phyloP scores from a whole-genome alignment of 2,797 vertebrate species.

The Coranthus polyacanthus region DNA sequence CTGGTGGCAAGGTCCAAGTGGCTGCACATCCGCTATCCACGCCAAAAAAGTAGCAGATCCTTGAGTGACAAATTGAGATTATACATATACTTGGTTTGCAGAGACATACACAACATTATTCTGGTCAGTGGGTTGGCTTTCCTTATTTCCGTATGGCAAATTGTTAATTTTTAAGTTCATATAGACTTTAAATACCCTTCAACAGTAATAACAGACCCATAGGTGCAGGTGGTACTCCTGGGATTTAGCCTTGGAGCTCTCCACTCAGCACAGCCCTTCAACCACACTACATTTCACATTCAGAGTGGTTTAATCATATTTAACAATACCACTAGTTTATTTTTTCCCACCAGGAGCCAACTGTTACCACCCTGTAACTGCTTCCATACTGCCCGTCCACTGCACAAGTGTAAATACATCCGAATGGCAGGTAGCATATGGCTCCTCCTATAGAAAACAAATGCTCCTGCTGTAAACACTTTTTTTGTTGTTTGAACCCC shows the following conservation, averaged over 20 bases:
- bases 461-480: slow-evolving; percentile 56
- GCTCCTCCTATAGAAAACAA: slow-evolving; percentile 54
- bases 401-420: slow-evolving; percentile 42
- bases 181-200: too few species aligned
- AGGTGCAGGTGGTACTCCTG: slow-evolving; percentile 1
- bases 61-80: too few species aligned
- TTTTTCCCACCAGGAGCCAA: slow-evolving; percentile 43
- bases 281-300: slow-evolving; percentile 23
- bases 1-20: too few species aligned
- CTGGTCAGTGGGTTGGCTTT: too few species aligned
- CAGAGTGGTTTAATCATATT: slow-evolving; percentile 49
- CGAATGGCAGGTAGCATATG: slow-evolving; percentile 32
- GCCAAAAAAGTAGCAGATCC: too few species aligned
- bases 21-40: too few species aligned
- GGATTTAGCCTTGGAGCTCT: slow-evolving; percentile 15
- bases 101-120: too few species aligned
- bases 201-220: too few species aligned
- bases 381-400: slow-evolving; percentile 40
- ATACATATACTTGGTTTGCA: too few species aligned
- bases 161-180: too few species aligned
- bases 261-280: slow-evolving; percentile 12
- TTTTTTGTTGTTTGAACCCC: slow-evolving; percentile 48
- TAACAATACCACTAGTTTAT: slow-evolving; percentile 58
- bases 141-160: too few species aligned
- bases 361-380: slow-evolving; percentile 53